Base-by-base conservation (phyloP, 2,797 vertebrate genomes). In the Malacoctenus gilli region DNA sequence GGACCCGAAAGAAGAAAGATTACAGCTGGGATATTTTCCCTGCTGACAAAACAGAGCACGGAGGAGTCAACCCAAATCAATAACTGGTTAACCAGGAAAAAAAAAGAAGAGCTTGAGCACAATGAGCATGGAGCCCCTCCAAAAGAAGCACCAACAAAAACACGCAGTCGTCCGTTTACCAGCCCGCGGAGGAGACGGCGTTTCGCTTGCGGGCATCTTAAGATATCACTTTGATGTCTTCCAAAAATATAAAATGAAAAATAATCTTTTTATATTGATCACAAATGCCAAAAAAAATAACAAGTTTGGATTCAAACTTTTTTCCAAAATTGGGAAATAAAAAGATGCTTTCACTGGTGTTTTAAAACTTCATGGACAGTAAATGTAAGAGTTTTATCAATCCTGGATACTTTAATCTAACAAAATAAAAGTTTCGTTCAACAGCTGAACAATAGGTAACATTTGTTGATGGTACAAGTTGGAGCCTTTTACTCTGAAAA, bases 11-110 rank as follows among this genome's bases (percentile, higher is more conserved):
- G 11, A 19, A 22, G 0, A 18, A 34, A 41, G 10, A 49, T 18
- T 32, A 15, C 8, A 48, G 10, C 16, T 35, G 11, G 4, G 14
- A 31, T 13, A 13, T 36, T 22, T 32, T 18, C 19, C 8, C 20
- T 19, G n/a, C 12, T 47, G 10, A 15, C 23, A 9, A 20, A 59
- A 39, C 9, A 34, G 8, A 38, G 5, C 5, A 37, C 13, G 18
- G 13, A 22, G 9, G 25, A 20, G 37, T 35, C 16, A 21, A 47
- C 15, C 8, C n/a, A 32, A 46, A 32, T 43, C 3, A 60, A 37
- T 20, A 34, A 4, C n/a, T 10, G 4, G 19, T 39, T 40, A n/a
- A 18, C n/a, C 4, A 40, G 22, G 30, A 11, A 22, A 25, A 25
- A 15, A 36, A 36, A 10, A 19, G 19, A 10, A 19, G 19, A 40